These are phyloP conservation scores for Spilarctia lutea DNA, from an alignment of 2,888 invertebrate genomes.

Conservation along the genomic window DNA sequence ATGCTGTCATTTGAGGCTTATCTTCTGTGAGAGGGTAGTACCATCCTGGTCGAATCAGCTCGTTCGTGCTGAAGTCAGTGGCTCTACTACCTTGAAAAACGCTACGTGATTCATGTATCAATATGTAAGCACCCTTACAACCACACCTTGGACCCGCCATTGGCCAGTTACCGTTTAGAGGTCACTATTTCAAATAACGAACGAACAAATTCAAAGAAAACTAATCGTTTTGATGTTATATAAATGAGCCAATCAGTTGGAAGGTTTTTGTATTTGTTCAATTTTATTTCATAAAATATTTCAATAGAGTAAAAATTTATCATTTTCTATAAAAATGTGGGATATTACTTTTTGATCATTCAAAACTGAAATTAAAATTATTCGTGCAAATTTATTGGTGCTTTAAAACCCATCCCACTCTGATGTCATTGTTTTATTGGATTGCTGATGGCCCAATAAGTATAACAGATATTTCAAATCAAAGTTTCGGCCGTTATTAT, in stretches of 20 bases:
- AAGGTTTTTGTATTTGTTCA: slow-evolving; percentile 26
- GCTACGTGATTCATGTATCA: neutral
- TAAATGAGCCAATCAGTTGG: slow-evolving; percentile 42
- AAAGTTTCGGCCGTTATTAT: too few species aligned
- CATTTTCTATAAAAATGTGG: neutral
- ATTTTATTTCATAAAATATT: slow-evolving; percentile 6
- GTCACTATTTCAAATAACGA: slow-evolving; percentile 54
- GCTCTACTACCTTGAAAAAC: neutral
- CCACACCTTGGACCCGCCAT: slow-evolving; percentile 77
- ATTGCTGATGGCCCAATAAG: neutral
- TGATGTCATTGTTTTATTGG: neutral
- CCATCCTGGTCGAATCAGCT: too few species aligned
- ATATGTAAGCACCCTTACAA: slow-evolving; percentile 40
- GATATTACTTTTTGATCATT: neutral
- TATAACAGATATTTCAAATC: too few species aligned
- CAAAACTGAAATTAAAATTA: neutral
- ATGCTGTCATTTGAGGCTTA: too few species aligned
- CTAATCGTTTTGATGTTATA: slow-evolving; percentile 44
- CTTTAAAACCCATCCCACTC: neutral
- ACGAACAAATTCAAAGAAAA: slow-evolving; percentile 46
- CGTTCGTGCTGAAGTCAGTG: too few species aligned
- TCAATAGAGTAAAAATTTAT: neutral
- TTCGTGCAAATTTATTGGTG: too few species aligned
- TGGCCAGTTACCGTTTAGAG: slow-evolving; percentile 58
- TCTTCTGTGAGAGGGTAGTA: too few species aligned